Percentiles rank a stretch among this genome's conserved stretches.
These are phyloP conservation scores for Austrolebias charrua DNA, from an alignment of 2,797 vertebrate genomes.

Conservation along the genomic window DNA sequence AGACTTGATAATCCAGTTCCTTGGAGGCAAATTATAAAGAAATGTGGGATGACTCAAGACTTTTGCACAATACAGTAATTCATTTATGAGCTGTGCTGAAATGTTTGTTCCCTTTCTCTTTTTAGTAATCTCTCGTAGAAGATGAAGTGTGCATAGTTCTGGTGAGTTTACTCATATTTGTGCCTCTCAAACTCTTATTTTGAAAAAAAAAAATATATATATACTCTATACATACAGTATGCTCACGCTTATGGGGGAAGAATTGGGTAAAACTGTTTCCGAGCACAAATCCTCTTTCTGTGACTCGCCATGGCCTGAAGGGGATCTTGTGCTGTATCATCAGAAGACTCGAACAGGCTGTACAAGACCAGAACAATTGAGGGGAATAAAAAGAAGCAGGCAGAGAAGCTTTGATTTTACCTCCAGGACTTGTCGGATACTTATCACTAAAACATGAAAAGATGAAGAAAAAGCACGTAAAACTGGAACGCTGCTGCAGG, in stretches of 20 bases:
- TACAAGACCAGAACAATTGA: conserved; percentile 18
- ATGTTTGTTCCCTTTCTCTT: conserved; percentile 29
- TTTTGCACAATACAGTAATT: too few species aligned
- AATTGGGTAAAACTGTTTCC: conserved; percentile 4
- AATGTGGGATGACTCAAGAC: too few species aligned
- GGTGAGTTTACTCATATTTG: conserved; percentile 37
- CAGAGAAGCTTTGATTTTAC: conserved; percentile 16
- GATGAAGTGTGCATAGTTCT: conserved; percentile 73
- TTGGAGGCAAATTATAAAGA: too few species aligned
- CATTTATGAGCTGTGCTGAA: conserved; percentile 4
- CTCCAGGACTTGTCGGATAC: conserved; percentile 23
- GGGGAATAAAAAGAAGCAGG: not conserved
- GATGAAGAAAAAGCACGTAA: conserved; percentile 16
- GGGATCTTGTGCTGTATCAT: conserved; percentile 24
- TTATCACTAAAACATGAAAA: not conserved
- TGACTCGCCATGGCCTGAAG: conserved; percentile 1
- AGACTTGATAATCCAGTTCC: too few species aligned
- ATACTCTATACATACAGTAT: too few species aligned
- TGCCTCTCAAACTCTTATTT: not conserved
- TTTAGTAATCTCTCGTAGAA: conserved; percentile 87
- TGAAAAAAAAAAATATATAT: not conserved
- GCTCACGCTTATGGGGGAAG: not conserved
- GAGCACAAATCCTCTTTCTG: not conserved
- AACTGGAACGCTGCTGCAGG: conserved; percentile 14
- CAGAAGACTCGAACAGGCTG: not conserved